Percentiles rank a stretch among this genome's conserved stretches.
These are phyloP conservation scores for Oncopeltus fasciatus DNA, from an alignment of 1,140 invertebrate genomes.

Conservation along the genomic window DNA sequence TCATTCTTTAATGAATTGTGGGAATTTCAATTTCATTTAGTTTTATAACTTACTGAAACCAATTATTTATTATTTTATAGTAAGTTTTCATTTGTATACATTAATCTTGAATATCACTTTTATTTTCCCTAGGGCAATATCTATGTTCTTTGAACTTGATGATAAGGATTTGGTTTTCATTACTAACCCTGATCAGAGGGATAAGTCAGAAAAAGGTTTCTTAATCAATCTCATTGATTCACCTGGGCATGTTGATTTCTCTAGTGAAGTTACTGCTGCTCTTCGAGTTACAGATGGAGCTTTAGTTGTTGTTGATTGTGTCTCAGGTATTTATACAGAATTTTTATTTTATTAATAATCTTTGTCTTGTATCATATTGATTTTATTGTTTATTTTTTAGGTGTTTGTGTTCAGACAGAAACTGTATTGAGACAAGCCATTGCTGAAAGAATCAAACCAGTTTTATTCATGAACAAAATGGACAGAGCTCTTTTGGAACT, in stretches of 20 bases:
- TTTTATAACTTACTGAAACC: no score
- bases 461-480: constrained; percentile 99
- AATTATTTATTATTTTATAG: no score
- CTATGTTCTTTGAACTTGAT: constrained; percentile 93
- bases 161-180: constrained; percentile 87
- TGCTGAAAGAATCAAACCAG: constrained; percentile 96
- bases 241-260: constrained; percentile 98
- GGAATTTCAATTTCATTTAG: no score
- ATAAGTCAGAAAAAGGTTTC: constrained; percentile 85
- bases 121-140: constrained; percentile 65
- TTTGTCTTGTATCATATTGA: not conserved
- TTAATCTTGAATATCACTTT: not conserved
- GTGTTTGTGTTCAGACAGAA: constrained; percentile 98
- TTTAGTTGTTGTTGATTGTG: constrained; percentile 97
- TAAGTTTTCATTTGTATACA: no score
- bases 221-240: constrained; percentile 99
- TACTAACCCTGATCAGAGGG: constrained; percentile 71
- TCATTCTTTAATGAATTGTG: no score
- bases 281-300: constrained; percentile 98
- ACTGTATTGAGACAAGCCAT: constrained; percentile 98
- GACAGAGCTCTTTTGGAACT: constrained; percentile 91
- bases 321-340: constrained; percentile 68
- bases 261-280: constrained; percentile 95
- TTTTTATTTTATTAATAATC: not conserved
- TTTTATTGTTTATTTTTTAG: constrained; percentile 33